phyloP scores from a whole-genome alignment of 2,888 invertebrate genomes.

The Calliphora vomitoria region DNA sequence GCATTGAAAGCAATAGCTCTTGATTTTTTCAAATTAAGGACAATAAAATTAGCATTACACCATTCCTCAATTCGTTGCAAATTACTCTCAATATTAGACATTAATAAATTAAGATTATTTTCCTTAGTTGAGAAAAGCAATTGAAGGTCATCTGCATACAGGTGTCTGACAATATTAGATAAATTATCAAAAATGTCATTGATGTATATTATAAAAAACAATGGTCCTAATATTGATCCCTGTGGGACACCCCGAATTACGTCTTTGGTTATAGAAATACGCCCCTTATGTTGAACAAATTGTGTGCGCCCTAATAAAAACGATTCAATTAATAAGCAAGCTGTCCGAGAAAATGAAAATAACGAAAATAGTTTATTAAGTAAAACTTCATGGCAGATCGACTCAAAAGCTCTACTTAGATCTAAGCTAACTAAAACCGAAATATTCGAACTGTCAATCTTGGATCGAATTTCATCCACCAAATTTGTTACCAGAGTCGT shows the following conservation, averaged over 20 bases:
- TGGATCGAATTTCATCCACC: too few relatives aligned
- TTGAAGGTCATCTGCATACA: slow-evolving; percentile 8
- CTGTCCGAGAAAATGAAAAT: neutral
- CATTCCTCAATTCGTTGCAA: neutral
- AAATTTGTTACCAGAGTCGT: too few relatives aligned
- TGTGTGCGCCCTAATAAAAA: neutral
- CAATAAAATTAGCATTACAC: neutral
- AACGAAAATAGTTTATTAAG: slow-evolving; percentile 1
- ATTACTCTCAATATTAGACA: neutral
- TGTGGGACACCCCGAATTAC: neutral
- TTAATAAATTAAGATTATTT: neutral
- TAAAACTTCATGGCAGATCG: neutral
- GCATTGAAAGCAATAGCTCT: neutral
- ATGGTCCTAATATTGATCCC: neutral
- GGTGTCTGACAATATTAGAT: neutral
- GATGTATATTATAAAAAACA: slow-evolving; percentile 2
- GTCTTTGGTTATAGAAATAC: neutral
- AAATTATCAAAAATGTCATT: neutral
- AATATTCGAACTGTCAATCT: neutral
- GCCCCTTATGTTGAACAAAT: neutral
- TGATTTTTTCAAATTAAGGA: neutral
- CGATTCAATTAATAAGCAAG: neutral
- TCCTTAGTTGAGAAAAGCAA: neutral
- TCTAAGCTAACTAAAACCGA: neutral
- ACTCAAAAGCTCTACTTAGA: neutral